These are phyloP conservation scores for Ia io DNA, from an alignment of 2,113 vertebrate species.

Conservation along the genomic window DNA sequence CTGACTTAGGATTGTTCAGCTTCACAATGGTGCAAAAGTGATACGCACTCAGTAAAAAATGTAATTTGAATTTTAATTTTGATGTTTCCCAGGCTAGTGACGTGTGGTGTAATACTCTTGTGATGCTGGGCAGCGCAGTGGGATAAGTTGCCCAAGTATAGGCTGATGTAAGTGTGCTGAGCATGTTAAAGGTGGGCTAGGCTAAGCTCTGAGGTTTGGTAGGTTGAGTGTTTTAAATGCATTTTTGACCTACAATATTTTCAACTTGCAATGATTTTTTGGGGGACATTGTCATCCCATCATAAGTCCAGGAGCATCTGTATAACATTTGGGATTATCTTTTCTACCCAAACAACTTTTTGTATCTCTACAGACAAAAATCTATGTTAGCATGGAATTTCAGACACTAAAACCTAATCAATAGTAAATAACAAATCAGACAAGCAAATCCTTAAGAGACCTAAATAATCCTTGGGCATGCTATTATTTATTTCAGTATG, in stretches of 20 bases:
- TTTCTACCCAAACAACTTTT: background rate
- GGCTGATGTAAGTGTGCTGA: background rate
- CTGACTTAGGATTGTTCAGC: background rate
- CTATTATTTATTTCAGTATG: background rate
- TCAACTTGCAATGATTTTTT: background rate
- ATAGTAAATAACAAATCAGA: background rate
- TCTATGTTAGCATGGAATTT: background rate
- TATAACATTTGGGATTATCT: background rate
- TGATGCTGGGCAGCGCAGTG: background rate
- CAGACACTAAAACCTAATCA: background rate
- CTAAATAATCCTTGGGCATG: background rate
- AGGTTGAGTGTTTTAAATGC: background rate
- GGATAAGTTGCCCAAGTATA: background rate
- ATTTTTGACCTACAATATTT: background rate
- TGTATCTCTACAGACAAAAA: background rate
- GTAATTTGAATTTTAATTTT: background rate
- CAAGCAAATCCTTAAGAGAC: background rate
- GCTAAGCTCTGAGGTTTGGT: background rate
- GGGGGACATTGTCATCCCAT: background rate
- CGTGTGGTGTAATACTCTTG: too few species aligned
- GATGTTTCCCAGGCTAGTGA: background rate
- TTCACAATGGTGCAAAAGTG: background rate
- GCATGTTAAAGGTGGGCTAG: background rate
- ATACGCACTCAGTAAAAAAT: background rate
- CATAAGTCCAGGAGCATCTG: background rate